These are phyloP conservation scores for Thelaira solivaga DNA, from an alignment of 2,888 invertebrate species.

Conservation along the genomic window DNA sequence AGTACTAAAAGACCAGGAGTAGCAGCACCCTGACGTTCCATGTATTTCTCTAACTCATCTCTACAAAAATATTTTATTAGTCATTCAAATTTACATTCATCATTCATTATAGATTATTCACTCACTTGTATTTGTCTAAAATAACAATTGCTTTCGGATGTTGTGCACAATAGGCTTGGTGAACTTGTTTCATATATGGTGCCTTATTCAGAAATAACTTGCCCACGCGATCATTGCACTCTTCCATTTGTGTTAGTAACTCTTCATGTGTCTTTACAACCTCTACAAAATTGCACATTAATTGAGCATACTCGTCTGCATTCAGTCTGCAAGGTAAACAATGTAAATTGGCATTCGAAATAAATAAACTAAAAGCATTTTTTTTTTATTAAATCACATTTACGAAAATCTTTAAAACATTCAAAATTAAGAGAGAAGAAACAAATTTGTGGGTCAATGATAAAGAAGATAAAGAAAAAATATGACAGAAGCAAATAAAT, in stretches of 20 bases:
- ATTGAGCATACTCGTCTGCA: slow-evolving; percentile 89
- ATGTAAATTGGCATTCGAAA: neutral
- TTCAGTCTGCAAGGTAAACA: slow-evolving; percentile 81
- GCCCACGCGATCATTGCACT: slow-evolving; percentile 90
- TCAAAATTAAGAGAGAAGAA: too few species aligned
- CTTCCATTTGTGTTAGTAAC: slow-evolving; percentile 87
- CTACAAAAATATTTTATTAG: slow-evolving; percentile 76
- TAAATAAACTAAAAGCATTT: neutral
- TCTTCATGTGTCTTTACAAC: slow-evolving; percentile 91
- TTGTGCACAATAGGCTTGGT: slow-evolving; percentile 92
- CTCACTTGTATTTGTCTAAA: slow-evolving; percentile 93
- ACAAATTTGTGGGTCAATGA: too few species aligned
- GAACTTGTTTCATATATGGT: slow-evolving; percentile 88
- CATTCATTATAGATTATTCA: slow-evolving; percentile 67
- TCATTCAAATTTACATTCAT: neutral
- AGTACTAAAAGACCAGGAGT: slow-evolving; percentile 92
- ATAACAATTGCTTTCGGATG: slow-evolving; percentile 97
- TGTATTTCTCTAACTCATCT: slow-evolving; percentile 89
- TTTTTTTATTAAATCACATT: neutral
- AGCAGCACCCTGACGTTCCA: slow-evolving; percentile 92
- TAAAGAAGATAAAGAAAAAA: too few species aligned
- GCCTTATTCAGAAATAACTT: slow-evolving; percentile 93
- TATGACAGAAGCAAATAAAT: too few species aligned
- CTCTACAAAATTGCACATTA: slow-evolving; percentile 93
- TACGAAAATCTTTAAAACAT: neutral